A percentile compares a stretch with the other conserved stretches of the same genome.
Evolutionary conservation across 1,140 invertebrate genomes (phyloP).

Genomic region (Lanistes nyassanus): DNA sequence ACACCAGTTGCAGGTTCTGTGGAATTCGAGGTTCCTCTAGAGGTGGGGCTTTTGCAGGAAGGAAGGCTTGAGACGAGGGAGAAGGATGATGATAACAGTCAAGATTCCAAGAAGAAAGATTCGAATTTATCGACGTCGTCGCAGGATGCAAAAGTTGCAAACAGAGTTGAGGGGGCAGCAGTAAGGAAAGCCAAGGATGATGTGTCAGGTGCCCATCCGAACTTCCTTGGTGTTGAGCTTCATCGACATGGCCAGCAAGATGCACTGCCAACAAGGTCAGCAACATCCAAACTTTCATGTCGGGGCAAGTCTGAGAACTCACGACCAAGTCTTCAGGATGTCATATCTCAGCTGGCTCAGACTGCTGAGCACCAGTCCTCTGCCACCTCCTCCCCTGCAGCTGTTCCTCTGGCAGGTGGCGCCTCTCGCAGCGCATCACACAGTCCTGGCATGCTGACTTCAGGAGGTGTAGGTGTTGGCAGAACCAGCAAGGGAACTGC

Average conservation of each 20-base stretch:
- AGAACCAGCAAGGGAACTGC: background rate
- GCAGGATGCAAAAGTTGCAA: too few species aligned
- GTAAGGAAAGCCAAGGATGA: slow-evolving; percentile 15
- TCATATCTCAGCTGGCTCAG: slow-evolving; percentile 27
- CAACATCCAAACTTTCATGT: slow-evolving; percentile 12
- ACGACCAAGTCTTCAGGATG: slow-evolving; percentile 28
- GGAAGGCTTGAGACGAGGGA: background rate
- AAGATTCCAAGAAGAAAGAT: background rate
- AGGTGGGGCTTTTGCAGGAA: background rate
- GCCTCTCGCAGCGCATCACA: background rate
- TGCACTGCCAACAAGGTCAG: background rate
- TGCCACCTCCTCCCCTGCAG: background rate
- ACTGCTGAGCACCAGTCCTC: slow-evolving; percentile 1
- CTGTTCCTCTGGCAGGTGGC: background rate
- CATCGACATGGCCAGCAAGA: background rate
- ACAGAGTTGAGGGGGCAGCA: background rate
- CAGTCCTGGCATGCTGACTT: background rate
- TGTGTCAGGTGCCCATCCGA: background rate
- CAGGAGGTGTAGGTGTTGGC: background rate
- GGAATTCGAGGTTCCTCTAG: background rate
- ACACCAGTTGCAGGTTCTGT: background rate
- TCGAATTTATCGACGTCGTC: too few species aligned
- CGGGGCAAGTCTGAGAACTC: slow-evolving; percentile 26
- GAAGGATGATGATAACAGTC: background rate
- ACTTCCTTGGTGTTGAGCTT: slow-evolving; percentile 16